Conservation (phyloP, 2,888 invertebrate genomes). For the Tigriopus californicus region DNA sequence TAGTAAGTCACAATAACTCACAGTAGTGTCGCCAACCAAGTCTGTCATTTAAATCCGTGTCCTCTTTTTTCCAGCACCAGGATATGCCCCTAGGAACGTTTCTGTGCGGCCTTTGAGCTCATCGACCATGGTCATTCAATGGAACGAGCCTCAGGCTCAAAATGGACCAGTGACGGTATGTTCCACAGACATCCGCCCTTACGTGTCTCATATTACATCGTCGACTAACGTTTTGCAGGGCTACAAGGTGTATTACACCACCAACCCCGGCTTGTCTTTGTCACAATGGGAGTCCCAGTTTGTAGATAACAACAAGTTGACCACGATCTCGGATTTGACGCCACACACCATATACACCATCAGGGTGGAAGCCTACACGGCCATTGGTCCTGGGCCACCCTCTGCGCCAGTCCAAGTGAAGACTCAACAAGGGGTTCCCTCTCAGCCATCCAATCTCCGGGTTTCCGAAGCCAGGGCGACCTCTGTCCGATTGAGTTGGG, state of each 20-base stretch:
- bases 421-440: conserved; percentile 62
- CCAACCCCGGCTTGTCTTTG: conserved; percentile 62
- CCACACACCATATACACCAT: conserved; percentile 87
- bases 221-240: conserved; percentile 39
- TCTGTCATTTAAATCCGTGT: neutral
- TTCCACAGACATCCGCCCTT: too few species aligned
- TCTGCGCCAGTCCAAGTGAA: conserved; percentile 93
- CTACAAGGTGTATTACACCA: conserved; percentile 91
- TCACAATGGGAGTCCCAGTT: conserved; percentile 81
- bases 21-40: neutral
- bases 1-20: too few species aligned
- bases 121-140: conserved; percentile 89
- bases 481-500: conserved; percentile 77
- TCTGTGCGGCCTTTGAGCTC: conserved; percentile 82
- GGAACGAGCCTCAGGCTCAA: conserved; percentile 93
- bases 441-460: conserved; percentile 76
- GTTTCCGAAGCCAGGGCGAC: conserved; percentile 74
- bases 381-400: conserved; percentile 83
- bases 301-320: conserved; percentile 78
- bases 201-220: too few species aligned
- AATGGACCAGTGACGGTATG: conserved; percentile 79
- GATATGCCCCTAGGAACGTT: conserved; percentile 81
- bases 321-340: conserved; percentile 75
- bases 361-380: conserved; percentile 77
- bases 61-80: conserved; percentile 51